Evolutionary conservation across 2,888 invertebrate genomes (phyloP).

Genomic region (Sepiola atlantica): DNA sequence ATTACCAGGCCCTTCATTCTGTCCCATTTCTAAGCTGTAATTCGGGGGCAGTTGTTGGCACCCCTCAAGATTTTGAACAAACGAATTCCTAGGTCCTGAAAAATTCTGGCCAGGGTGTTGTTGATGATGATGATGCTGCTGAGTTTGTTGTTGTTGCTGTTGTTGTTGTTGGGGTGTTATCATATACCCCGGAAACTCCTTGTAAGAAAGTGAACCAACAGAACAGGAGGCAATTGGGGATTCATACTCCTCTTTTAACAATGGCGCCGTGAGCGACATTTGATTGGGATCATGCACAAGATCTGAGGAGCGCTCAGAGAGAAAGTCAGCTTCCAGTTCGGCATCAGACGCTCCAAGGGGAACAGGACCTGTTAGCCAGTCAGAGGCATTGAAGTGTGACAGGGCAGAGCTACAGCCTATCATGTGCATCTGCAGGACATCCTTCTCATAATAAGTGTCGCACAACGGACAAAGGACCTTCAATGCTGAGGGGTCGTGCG

Average conservation of each 20-base stretch:
- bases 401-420: slow-evolving; percentile 37
- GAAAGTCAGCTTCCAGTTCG: slow-evolving; percentile 6
- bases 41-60: neutral
- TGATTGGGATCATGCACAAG: slow-evolving; percentile 1
- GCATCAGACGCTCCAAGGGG: neutral
- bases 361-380: slow-evolving; percentile 36
- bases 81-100: neutral
- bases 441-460: slow-evolving; percentile 39
- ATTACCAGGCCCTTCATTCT: neutral
- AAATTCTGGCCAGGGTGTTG: neutral
- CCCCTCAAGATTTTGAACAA: neutral
- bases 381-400: slow-evolving; percentile 38
- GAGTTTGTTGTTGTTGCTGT: neutral
- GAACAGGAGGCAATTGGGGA: neutral
- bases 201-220: neutral
- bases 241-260: slow-evolving; percentile 39
- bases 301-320: slow-evolving; percentile 38
- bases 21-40: neutral
- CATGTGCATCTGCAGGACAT: slow-evolving; percentile 42
- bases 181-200: slow-evolving; percentile 11
- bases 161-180: neutral
- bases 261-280: neutral
- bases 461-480: slow-evolving; percentile 36
- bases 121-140: neutral
- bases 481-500: neutral